These are phyloP conservation scores for Dendrolimus houi DNA, from an alignment of 2,888 invertebrate genomes.

Conservation along the genomic window DNA sequence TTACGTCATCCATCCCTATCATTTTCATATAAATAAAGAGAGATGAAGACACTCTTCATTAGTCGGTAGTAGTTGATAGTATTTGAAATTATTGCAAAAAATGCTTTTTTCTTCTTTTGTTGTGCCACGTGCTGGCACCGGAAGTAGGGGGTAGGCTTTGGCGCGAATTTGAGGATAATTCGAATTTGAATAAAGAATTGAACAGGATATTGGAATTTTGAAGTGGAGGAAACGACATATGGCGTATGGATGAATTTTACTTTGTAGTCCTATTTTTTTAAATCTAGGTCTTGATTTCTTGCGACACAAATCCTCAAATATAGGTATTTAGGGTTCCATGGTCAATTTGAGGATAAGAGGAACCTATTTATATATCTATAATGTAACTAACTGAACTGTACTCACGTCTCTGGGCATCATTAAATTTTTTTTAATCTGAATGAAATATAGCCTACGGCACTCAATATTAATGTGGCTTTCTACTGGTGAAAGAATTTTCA, in stretches of 20 bases:
- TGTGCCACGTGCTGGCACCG: constrained; percentile 47
- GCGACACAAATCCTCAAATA: too few species aligned
- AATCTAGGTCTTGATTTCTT: too few species aligned
- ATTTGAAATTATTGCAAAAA: background rate
- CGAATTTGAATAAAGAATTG: constrained; percentile 11
- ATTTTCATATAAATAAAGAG: constrained; percentile 21
- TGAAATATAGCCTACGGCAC: too few species aligned
- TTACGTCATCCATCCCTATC: constrained; percentile 44
- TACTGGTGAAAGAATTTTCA: too few species aligned
- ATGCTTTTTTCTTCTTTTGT: background rate
- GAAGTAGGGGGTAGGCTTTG: constrained; percentile 67
- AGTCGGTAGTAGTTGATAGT: constrained; percentile 41
- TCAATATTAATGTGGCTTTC: too few species aligned
- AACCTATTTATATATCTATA: too few species aligned
- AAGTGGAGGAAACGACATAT: background rate
- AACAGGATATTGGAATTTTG: background rate
- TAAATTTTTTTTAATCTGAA: too few species aligned
- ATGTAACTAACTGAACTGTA: too few species aligned
- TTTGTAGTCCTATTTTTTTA: too few species aligned
- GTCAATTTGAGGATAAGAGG: too few species aligned
- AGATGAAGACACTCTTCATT: constrained; percentile 54
- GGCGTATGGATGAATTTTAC: background rate
- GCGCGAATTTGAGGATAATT: constrained; percentile 62
- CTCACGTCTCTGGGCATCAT: too few species aligned
- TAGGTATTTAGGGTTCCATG: too few species aligned